A percentile compares a stretch with the other conserved stretches of the same genome.
These are phyloP conservation scores for Troides oblongomaculatus DNA, from an alignment of 2,888 invertebrate genomes.

Conservation along the genomic window DNA sequence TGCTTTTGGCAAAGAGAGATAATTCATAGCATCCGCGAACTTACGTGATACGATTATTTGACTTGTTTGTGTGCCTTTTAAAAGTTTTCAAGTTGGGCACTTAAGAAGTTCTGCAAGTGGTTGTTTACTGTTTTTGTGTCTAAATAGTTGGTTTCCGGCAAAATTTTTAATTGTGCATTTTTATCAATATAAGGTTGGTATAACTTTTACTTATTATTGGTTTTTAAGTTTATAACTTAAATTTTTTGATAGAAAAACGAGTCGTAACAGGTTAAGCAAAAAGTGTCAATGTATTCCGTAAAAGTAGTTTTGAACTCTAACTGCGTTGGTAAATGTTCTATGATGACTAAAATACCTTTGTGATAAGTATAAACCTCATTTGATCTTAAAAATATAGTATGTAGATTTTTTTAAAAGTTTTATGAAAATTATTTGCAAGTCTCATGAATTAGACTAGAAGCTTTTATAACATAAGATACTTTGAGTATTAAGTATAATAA, in stretches of 20 bases:
- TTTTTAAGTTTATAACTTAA: constrained; percentile 1
- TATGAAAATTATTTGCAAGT: background rate
- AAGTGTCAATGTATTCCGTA: constrained; percentile 7
- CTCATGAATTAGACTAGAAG: background rate
- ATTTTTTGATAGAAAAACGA: constrained; percentile 13
- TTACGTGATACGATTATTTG: constrained; percentile 43
- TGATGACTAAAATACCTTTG: background rate
- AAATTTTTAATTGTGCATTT: constrained; percentile 11
- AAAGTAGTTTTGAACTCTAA: background rate
- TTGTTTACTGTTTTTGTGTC: constrained; percentile 42
- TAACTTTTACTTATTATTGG: constrained; percentile 1
- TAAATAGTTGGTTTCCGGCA: constrained; percentile 32
- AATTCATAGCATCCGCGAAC: constrained; percentile 32
- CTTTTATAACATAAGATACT: no score
- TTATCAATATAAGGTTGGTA: constrained; percentile 37
- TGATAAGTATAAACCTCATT: background rate
- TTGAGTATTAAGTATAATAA: no score
- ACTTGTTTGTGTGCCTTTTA: constrained; percentile 49
- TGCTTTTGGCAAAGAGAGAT: constrained; percentile 38
- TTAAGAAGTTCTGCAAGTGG: constrained; percentile 46
- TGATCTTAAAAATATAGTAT: background rate
- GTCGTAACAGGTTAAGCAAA: constrained; percentile 26
- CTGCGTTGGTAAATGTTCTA: background rate
- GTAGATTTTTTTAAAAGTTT: background rate
- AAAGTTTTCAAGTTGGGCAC: constrained; percentile 59